Evolutionary conservation across 2,797 vertebrate species (phyloP).

Genomic region (Ataeniobius toweri): DNA sequence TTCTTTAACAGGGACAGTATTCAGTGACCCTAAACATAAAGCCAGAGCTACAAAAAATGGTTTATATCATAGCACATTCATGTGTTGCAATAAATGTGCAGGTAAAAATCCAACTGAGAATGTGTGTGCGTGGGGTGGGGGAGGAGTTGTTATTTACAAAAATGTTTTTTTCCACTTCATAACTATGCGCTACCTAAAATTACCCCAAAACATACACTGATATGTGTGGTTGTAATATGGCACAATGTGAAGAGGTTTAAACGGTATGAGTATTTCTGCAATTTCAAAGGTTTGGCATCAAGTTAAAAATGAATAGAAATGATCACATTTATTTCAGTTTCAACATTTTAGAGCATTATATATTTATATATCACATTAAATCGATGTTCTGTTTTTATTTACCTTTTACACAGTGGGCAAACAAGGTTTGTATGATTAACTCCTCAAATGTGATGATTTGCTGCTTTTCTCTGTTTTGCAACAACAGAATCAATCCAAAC

Average conservation of each 20-base stretch:
- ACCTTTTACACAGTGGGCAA: conserved; percentile 16
- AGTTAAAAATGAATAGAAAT: neutral
- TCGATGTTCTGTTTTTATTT: conserved; percentile 12
- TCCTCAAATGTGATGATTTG: conserved; percentile 24
- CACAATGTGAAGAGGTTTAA: neutral
- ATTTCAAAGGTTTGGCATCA: conserved; percentile 1
- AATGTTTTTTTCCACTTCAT: no score
- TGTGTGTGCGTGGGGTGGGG: no score
- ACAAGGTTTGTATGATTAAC: conserved; percentile 11
- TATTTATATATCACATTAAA: neutral
- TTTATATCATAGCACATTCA: no score
- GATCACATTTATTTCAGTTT: neutral
- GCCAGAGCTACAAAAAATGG: no score
- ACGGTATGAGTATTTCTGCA: neutral
- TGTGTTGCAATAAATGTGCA: no score
- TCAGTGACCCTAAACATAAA: no score
- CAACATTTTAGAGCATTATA: neutral
- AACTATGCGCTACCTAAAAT: no score
- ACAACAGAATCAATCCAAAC: conserved; percentile 14
- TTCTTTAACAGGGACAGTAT: no score
- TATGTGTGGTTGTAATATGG: neutral
- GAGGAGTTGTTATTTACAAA: no score
- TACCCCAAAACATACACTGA: no score
- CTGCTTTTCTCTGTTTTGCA: conserved; percentile 42
- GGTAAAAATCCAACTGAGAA: no score